Evolutionary conservation across 2,113 vertebrate genomes (phyloP), one percentile per base, ranked within the genome.

Genomic region (Dendrocopos noguchii): DNA sequence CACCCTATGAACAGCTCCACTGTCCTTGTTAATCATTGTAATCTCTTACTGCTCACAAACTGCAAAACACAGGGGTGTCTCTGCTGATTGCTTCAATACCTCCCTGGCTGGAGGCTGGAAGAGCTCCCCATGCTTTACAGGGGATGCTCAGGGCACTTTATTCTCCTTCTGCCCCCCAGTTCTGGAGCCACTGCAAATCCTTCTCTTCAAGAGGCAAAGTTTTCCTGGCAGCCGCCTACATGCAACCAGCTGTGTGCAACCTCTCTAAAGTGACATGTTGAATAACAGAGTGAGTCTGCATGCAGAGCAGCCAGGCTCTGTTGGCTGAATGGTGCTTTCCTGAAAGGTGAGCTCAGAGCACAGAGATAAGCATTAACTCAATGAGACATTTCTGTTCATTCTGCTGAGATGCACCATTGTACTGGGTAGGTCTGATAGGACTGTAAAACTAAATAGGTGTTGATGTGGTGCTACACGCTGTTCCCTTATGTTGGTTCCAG

Each of bases 1-100:
- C 84, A 89, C 90, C 91, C 65, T 68, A 66, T 1, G 17, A 95
- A 59, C 90, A 83, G 82, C 90, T 77, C 83, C 19, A 1, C 10
- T 24, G 84, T 95, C 94, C 95, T 95, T 97, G 90, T 83, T 97
- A 88, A 93, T 97, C 93, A 90, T 18, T 64, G 36, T 90, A 66
- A 94, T 91, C 9, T 64, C 85, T 95, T 66, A 36, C 56, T 46
- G 75, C 67, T 95, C 82, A 4, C 25, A 15, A 80, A 61, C 91
- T 84, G 72, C 88, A 68, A 61, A 92, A 81, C 4, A 20, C 24
- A 14, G 42, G 14, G 67, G 47, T 15, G 22, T 88, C 56, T 79
- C 31, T 75, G 78, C 77, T 7, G 16, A 80, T 90, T 16, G 1
- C 79, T 93, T n/a, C 66, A 78, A 13, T 44, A 5, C 5, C 71